Percentiles rank a stretch among this genome's conserved stretches.
These are phyloP conservation scores for Syrrhaptes paradoxus DNA, from an alignment of 2,113 vertebrate species.

Conservation along the genomic window DNA sequence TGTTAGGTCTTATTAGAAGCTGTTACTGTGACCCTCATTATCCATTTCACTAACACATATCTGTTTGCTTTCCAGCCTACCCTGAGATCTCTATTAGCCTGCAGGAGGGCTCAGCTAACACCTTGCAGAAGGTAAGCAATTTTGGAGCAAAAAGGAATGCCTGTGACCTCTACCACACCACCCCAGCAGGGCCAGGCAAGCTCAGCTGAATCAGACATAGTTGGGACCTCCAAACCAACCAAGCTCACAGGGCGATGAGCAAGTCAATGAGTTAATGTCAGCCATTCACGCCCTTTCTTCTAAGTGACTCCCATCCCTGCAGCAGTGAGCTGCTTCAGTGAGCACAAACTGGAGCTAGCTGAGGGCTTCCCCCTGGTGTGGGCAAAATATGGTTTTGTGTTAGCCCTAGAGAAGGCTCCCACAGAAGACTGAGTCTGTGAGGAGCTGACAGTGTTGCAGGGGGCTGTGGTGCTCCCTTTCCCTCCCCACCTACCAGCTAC, in stretches of 20 bases:
- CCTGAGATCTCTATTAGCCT: slow-evolving; percentile 53
- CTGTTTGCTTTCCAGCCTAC: slow-evolving; percentile 68
- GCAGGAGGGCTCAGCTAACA: slow-evolving; percentile 22
- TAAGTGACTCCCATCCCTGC: fast-evolving
- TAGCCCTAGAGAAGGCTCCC: neutral
- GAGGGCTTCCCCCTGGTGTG: neutral
- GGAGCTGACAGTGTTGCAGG: neutral
- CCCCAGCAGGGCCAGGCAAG: neutral
- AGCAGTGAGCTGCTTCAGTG: neutral
- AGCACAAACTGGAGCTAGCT: neutral
- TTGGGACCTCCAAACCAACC: neutral
- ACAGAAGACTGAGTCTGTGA: neutral
- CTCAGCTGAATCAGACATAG: neutral
- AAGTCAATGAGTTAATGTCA: neutral
- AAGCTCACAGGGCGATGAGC: neutral
- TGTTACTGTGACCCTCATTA: neutral
- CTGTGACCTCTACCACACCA: neutral
- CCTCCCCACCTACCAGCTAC: neutral
- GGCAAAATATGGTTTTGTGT: neutral
- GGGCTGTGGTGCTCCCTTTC: neutral
- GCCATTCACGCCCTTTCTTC: neutral
- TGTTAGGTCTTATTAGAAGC: neutral
- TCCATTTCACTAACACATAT: neutral
- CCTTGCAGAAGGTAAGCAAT: slow-evolving; percentile 50
- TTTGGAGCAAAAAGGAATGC: neutral